Evolutionary conservation across 1,140 invertebrate species (phyloP), one percentile per base, ranked within the genome.

Genomic region (Trigoniulus corallinus): DNA sequence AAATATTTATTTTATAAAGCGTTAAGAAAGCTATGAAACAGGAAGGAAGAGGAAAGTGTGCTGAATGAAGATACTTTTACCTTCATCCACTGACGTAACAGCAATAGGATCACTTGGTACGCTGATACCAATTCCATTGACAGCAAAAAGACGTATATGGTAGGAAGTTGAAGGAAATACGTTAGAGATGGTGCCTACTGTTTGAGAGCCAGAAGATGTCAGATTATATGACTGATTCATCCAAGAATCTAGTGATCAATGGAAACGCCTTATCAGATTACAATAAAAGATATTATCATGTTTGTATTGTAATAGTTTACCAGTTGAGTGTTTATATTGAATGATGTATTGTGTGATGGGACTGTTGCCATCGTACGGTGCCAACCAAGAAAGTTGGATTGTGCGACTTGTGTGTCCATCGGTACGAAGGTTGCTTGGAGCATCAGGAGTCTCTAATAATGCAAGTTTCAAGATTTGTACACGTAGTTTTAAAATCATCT

Each of bases 321-420:
- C 84, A 66, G 87, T 86, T 58, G 83, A 85, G 54, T 83, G 81
- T 71, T 92, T 93, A 66, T 91, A 92, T 67, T 94, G 87, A 62
- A 94, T 88, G 42, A 85, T 76, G 65, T 93, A 97, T 61, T 81
- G 78, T 56, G 81, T 85, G 53, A 97, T 84, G 0, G 82, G 81
- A n/a, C 85, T 89, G 66, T 96, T 95, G 54, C 93, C 93, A 64
- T 92, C 83, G 64, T 92, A 96, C 13, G 91, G 89, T 48, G 84
- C 81, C 23, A 82, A 81, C 92, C 93, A 97, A 15, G 83, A 82
- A 1, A 97, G 69, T 61, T 88, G 84, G 42, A 93, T 85, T 3
- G 82, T 83, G 53, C 87, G 75, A 55, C 88, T 89, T 50, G 84
- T 88, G 68, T 89, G 88, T 64, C 93, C 87, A 39, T 92, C 68